Conservation (phyloP, 2,113 vertebrate species). For the Hippocampus comes region DNA sequence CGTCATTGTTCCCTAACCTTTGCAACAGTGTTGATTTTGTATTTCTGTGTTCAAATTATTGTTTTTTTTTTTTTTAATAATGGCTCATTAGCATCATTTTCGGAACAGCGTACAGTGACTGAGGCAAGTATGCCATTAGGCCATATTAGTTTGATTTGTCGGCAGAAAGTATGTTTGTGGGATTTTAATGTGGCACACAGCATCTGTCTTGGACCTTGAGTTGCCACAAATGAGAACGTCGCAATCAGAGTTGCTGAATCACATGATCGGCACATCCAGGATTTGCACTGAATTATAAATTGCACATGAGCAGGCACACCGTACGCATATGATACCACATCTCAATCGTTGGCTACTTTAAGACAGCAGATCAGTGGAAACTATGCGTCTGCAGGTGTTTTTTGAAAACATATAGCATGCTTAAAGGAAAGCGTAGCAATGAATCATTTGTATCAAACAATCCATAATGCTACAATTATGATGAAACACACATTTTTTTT, state of each 20-base stretch:
- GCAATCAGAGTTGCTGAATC: not conserved
- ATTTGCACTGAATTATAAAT: not conserved
- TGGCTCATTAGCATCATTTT: not conserved
- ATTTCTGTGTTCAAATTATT: not conserved
- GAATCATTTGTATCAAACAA: no score
- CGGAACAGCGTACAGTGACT: not conserved
- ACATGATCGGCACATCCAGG: not conserved
- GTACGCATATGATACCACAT: not conserved
- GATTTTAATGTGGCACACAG: not conserved
- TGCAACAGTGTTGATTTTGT: not conserved
- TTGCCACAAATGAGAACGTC: not conserved
- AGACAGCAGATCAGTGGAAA: not conserved
- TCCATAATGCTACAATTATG: no score
- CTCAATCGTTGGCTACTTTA: not conserved
- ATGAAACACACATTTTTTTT: no score
- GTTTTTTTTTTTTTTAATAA: not conserved
- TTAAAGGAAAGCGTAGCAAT: no score
- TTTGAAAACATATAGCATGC: not conserved
- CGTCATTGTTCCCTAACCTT: slow-evolving; percentile 5
- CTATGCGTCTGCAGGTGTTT: not conserved
- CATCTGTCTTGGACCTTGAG: not conserved
- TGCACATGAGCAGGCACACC: not conserved
- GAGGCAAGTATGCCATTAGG: no score
- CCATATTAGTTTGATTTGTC: not conserved
- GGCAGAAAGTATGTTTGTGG: not conserved